Evolutionary conservation across 2,797 vertebrate species (phyloP).

Genomic region (Scyliorhinus canicula): DNA sequence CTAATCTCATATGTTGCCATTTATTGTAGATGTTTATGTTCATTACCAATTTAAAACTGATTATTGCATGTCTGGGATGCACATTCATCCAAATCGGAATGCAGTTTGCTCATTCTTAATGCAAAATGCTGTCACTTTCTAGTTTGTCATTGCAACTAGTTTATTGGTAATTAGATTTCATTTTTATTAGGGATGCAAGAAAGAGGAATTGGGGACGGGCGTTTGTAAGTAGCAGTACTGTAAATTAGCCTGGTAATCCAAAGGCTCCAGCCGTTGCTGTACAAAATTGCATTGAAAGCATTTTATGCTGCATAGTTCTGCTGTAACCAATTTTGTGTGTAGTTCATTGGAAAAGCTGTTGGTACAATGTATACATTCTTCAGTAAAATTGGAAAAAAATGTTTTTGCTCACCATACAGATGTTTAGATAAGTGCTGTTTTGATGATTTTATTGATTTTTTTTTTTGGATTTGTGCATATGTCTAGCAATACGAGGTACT

Average conservation of each 20-base stretch:
- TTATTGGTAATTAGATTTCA: background rate
- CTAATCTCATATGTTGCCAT: background rate
- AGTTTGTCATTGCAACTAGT: background rate
- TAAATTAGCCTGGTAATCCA: conserved; percentile 17
- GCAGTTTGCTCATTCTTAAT: background rate
- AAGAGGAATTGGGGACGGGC: background rate
- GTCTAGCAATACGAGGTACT: conserved; percentile 85
- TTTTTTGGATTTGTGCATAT: conserved; percentile 65
- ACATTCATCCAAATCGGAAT: conserved; percentile 1
- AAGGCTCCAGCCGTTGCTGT: background rate
- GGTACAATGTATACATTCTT: conserved; percentile 64
- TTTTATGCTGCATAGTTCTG: conserved; percentile 34
- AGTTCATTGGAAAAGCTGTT: conserved; percentile 57
- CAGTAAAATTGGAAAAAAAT: conserved; percentile 60
- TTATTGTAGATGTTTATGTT: background rate
- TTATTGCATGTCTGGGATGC: background rate
- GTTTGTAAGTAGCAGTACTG: conserved; percentile 30
- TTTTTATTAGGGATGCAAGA: background rate
- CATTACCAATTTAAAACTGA: background rate
- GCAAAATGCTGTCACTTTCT: background rate
- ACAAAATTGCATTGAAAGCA: conserved; percentile 29
- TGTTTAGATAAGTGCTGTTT: conserved; percentile 70
- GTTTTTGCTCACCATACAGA: conserved; percentile 69
- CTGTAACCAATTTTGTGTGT: conserved; percentile 29
- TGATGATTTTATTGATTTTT: conserved; percentile 75